A percentile compares a stretch with the other conserved stretches of the same genome.
Conservation (phyloP, 92 coral and sea anemone species). For the Metridium senile region DNA sequence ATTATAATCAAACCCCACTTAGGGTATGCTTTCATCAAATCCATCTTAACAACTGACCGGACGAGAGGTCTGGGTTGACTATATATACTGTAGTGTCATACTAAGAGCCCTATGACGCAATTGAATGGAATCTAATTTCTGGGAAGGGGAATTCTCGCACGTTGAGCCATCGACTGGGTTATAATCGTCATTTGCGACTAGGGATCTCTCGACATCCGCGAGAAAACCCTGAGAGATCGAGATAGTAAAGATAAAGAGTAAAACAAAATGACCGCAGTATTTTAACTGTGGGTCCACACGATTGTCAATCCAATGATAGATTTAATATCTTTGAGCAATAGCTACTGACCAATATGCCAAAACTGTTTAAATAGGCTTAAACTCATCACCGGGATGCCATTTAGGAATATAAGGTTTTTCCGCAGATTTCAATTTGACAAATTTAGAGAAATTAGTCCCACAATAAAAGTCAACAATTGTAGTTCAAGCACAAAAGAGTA, state of each 20-base stretch:
- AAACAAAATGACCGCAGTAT: not conserved
- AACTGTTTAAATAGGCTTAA: slow-evolving; percentile 26
- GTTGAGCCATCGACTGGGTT: not conserved
- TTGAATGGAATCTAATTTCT: not conserved
- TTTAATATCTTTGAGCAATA: slow-evolving; percentile 17
- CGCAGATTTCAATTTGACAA: slow-evolving; percentile 21
- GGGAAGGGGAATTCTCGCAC: not conserved
- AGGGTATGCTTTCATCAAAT: not conserved
- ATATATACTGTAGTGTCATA: not conserved
- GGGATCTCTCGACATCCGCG: not conserved
- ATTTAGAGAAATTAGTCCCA: slow-evolving; percentile 12
- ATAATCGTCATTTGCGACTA: not conserved
- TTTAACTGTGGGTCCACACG: not conserved
- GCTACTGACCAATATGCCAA: slow-evolving; percentile 6
- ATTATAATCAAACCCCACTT: slow-evolving; percentile 6
- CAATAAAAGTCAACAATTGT: not conserved
- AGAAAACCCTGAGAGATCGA: not conserved
- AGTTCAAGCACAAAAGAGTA: not conserved
- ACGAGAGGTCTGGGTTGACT: slow-evolving; percentile 7
- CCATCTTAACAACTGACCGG: slow-evolving; percentile 4
- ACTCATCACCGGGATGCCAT: slow-evolving; percentile 15
- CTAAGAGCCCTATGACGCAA: not conserved
- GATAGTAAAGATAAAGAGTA: not conserved
- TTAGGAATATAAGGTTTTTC: slow-evolving; percentile 12
- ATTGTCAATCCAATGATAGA: not conserved